A percentile compares a stretch with the other conserved stretches of the same genome.
Evolutionary conservation across 30 jellyfish, hydroid and myxozoan species (phyloP).

Genomic region (Nemopilema nomurai): DNA sequence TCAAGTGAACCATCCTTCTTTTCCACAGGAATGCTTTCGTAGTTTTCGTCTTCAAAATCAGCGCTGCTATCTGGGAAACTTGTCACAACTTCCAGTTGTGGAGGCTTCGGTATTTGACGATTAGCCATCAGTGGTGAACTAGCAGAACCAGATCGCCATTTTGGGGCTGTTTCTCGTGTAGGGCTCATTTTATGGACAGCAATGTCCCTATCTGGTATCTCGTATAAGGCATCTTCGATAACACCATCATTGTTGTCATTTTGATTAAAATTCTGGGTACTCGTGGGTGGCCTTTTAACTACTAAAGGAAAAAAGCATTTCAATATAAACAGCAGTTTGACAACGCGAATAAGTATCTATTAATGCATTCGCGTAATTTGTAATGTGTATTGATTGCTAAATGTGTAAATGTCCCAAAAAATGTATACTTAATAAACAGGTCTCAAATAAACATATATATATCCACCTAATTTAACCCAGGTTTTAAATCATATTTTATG

Average conservation of each 20-base stretch:
- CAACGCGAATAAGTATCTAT: not conserved
- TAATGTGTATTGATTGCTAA: not conserved
- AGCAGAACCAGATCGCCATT: conserved; percentile 15
- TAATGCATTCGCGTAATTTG: not conserved
- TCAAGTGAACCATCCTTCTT: not conserved
- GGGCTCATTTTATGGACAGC: not conserved
- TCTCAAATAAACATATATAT: too few species aligned
- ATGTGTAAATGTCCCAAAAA: too few species aligned
- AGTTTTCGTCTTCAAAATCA: not conserved
- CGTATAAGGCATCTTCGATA: conserved; percentile 15
- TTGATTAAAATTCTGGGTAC: conserved; percentile 1
- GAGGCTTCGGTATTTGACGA: conserved; percentile 41
- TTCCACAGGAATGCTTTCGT: conserved; percentile 30
- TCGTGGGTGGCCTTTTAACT: conserved; percentile 12
- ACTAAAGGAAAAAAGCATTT: not conserved
- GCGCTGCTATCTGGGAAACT: not conserved
- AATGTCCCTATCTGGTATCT: conserved; percentile 38
- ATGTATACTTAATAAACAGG: too few species aligned
- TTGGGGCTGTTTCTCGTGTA: not conserved
- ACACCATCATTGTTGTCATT: not conserved
- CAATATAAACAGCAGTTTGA: not conserved
- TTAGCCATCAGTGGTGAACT: conserved; percentile 20
- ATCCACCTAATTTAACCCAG: too few species aligned
- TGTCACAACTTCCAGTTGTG: not conserved
- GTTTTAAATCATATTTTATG: too few species aligned